phyloP scores from a whole-genome alignment of 2,888 invertebrate genomes.

The Callyntrura sp. region DNA sequence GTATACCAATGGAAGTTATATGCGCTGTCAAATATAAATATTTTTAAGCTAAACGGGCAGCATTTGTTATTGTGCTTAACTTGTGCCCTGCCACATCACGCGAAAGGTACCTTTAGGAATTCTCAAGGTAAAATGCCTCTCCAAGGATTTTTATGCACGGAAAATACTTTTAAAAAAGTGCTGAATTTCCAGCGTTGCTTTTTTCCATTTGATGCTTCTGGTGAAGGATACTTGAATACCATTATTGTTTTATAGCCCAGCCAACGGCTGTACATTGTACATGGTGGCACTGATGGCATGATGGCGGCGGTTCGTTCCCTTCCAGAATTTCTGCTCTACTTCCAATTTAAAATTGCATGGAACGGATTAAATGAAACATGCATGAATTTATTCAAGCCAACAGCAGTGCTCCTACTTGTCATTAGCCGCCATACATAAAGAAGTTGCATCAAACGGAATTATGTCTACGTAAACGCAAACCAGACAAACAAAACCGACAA shows the following conservation, averaged over 20 bases:
- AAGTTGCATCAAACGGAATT: too few relatives aligned
- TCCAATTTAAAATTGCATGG: neutral
- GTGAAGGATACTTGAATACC: neutral
- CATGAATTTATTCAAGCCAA: neutral
- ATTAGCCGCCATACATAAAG: too few relatives aligned
- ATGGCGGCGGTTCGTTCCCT: too few relatives aligned
- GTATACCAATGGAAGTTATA: too few relatives aligned
- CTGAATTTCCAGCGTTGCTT: neutral
- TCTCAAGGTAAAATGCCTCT: constrained; percentile 44
- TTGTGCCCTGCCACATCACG: neutral
- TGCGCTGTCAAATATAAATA: too few relatives aligned
- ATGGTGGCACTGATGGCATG: neutral
- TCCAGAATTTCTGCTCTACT: neutral
- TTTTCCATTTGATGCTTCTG: too few relatives aligned
- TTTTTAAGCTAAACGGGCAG: neutral
- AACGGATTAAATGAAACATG: neutral
- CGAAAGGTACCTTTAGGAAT: constrained; percentile 35
- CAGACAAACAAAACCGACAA: neutral
- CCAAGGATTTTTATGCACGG: constrained; percentile 47
- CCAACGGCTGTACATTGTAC: too few relatives aligned
- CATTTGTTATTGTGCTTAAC: neutral
- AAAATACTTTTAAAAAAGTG: constrained; percentile 13
- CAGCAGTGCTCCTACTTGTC: neutral
- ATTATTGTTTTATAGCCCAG: neutral
- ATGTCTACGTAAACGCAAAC: constrained; percentile 2